Conservation (phyloP, 2,888 invertebrate species). For the Dyspetes luteomarginatus region DNA sequence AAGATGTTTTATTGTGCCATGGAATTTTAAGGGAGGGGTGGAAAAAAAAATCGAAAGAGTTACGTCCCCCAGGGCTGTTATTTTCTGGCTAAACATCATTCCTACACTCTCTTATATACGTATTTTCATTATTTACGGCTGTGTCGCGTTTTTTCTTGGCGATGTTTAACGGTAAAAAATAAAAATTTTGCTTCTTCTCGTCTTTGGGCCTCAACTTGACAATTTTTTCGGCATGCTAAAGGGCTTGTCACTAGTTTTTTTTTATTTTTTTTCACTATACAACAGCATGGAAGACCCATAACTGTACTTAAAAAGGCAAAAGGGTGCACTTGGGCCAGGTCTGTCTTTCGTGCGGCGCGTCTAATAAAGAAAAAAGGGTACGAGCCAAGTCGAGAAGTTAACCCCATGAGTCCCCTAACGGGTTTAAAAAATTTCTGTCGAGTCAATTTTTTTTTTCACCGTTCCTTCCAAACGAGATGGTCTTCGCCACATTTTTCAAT, state of each 20-base stretch:
- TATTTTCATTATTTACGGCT: constrained; percentile 51
- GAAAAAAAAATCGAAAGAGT: constrained; percentile 45
- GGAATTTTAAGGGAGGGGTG: background rate
- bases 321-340: constrained; percentile 27
- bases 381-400: constrained; percentile 64
- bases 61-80: constrained; percentile 8
- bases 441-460: constrained; percentile 63
- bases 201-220: background rate
- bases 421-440: constrained; percentile 70
- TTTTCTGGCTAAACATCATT: constrained; percentile 21
- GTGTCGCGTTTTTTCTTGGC: constrained; percentile 3
- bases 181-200: constrained; percentile 37
- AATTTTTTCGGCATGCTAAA: background rate
- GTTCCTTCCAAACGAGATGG: background rate
- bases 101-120: background rate
- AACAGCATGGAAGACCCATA: constrained; percentile 16
- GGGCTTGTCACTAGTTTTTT: constrained; percentile 12
- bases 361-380: constrained; percentile 64
- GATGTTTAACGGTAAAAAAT: constrained; percentile 62
- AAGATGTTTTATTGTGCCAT: constrained; percentile 32
- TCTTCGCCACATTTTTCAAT: constrained; percentile 28
- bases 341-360: constrained; percentile 10
- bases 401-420: constrained; percentile 68
- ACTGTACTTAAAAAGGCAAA: constrained; percentile 58
- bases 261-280: background rate